Conservation (phyloP, 2,888 invertebrate genomes). For the Stramonita haemastoma region DNA sequence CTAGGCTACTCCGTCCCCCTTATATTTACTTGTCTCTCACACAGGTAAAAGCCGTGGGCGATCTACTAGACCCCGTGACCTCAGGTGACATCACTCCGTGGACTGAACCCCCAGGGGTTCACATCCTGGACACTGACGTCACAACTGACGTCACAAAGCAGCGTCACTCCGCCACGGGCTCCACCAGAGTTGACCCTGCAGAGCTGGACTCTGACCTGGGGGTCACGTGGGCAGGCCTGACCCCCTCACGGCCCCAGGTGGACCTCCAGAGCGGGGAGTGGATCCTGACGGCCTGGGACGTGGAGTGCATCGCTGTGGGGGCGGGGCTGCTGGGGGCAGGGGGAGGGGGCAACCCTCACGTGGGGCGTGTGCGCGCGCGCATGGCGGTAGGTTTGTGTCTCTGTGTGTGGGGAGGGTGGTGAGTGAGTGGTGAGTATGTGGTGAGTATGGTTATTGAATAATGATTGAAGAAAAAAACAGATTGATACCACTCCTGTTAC, state of each 20-base stretch:
- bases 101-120: conserved; percentile 20
- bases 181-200: conserved; percentile 17
- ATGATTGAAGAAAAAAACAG: too few species aligned
- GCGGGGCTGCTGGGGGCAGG: conserved; percentile 74
- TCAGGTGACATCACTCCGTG: conserved; percentile 12
- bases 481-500: too few species aligned
- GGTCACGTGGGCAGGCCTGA: conserved; percentile 48
- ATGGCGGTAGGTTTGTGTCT: too few species aligned
- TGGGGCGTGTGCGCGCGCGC: conserved; percentile 62
- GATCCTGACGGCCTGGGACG: conserved; percentile 68
- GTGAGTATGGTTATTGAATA: too few species aligned
- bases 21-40: too few species aligned
- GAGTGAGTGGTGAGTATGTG: too few species aligned
- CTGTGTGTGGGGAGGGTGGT: too few species aligned
- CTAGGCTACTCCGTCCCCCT: too few species aligned
- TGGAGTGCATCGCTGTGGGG: conserved; percentile 72
- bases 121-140: neutral
- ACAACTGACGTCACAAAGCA: conserved; percentile 29
- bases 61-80: conserved; percentile 50
- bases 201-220: conserved; percentile 4
- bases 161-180: conserved; percentile 45
- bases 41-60: conserved; percentile 64
- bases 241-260: conserved; percentile 48
- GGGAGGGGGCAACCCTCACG: conserved; percentile 72
- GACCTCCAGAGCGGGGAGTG: conserved; percentile 65